Percentiles rank a stretch among this genome's conserved stretches.
These are phyloP conservation scores for Syrmaticus mikado DNA, from an alignment of 2,113 vertebrate species.

Conservation along the genomic window DNA sequence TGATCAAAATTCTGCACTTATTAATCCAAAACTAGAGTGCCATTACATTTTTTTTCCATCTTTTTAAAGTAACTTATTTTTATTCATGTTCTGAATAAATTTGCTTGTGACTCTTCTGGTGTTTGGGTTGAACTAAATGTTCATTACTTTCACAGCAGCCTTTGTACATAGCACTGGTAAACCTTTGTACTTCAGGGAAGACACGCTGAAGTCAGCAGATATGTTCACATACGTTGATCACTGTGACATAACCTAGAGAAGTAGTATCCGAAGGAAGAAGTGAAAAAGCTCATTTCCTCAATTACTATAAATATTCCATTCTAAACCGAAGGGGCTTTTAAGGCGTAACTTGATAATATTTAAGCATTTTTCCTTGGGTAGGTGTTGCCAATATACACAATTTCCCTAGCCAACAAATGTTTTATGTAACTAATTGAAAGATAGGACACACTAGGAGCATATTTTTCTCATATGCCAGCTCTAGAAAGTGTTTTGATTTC, in stretches of 20 bases:
- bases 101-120: background rate
- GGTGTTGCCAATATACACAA: background rate
- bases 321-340: background rate
- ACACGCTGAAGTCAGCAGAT: background rate
- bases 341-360: background rate
- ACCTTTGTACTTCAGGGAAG: background rate
- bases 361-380: background rate
- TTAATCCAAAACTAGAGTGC: background rate
- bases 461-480: background rate
- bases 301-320: background rate
- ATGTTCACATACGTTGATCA: accelerated
- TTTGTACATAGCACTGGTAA: background rate
- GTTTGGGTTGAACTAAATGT: background rate
- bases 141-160: too few species aligned
- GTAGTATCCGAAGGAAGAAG: background rate
- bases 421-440: background rate
- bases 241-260: background rate
- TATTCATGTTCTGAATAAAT: background rate
- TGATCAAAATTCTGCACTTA: background rate
- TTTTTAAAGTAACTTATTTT: background rate
- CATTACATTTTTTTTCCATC: background rate
- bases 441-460: background rate
- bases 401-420: background rate
- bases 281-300: background rate
- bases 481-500: background rate